Evolutionary conservation across 2,113 vertebrate species (phyloP).

Genomic region (Cheirogaleus medius): DNA sequence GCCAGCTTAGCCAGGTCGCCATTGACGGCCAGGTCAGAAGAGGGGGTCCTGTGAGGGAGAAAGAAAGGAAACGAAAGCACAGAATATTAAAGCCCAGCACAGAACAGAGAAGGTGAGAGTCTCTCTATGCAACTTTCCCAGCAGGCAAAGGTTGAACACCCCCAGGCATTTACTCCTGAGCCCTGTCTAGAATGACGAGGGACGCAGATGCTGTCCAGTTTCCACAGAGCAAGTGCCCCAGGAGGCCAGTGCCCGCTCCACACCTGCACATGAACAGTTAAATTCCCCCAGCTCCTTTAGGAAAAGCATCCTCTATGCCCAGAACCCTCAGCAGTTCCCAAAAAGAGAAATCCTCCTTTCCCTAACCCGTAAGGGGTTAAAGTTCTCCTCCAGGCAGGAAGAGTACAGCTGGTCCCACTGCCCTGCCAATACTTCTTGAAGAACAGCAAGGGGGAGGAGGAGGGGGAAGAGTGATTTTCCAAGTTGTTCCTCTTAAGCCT

Average conservation of each 20-base stretch:
- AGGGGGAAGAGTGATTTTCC: background rate
- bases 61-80: background rate
- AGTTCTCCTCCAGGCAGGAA: background rate
- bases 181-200: background rate
- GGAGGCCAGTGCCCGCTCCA: accelerated
- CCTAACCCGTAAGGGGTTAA: background rate
- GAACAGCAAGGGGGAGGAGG: background rate
- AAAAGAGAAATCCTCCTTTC: background rate
- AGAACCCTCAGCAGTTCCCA: background rate
- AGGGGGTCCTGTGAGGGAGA: background rate
- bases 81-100: background rate
- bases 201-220: background rate
- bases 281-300: background rate
- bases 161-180: background rate
- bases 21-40: constrained; percentile 34
- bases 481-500: background rate
- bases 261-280: background rate
- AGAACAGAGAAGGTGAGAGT: no score
- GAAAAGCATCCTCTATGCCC: background rate
- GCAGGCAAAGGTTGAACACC: background rate
- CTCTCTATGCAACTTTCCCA: background rate
- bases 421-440: constrained; percentile 48
- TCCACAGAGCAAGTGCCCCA: background rate
- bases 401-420: background rate
- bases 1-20: constrained; percentile 55